Conservation (phyloP, 2,888 invertebrate species). For the Apamea epomidion region DNA sequence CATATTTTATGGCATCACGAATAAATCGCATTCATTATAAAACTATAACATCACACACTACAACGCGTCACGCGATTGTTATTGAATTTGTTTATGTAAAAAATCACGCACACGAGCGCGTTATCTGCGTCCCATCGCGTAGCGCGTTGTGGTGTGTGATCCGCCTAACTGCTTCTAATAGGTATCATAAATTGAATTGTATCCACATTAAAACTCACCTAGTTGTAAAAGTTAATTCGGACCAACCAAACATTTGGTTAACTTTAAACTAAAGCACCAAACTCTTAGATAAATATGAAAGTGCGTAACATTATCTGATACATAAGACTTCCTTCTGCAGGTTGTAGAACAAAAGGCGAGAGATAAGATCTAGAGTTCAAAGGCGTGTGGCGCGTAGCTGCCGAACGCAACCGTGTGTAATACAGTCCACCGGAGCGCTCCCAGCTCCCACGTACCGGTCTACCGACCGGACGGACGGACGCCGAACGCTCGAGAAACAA, state of each 20-base stretch:
- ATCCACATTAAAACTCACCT: neutral
- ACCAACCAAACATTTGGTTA: neutral
- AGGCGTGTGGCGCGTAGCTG: constrained; percentile 77
- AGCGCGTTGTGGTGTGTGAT: neutral
- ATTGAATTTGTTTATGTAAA: neutral
- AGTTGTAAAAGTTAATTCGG: neutral
- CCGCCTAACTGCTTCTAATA: neutral
- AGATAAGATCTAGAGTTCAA: constrained; percentile 65
- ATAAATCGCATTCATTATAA: neutral
- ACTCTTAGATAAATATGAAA: constrained; percentile 16
- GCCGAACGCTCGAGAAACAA: constrained; percentile 76
- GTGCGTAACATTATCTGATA: constrained; percentile 34
- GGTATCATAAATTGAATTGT: neutral
- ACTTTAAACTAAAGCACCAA: neutral
- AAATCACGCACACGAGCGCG: neutral
- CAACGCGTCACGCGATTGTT: neutral
- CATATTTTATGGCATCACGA: neutral
- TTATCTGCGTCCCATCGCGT: neutral
- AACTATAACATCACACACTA: neutral
- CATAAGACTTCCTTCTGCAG: constrained; percentile 52
- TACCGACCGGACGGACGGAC: constrained; percentile 62
- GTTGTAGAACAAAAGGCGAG: constrained; percentile 61
- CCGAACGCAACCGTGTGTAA: constrained; percentile 88
- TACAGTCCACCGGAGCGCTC: constrained; percentile 76
- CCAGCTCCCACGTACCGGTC: constrained; percentile 67